These are phyloP conservation scores for Myoxocephalus aenaeus DNA, from an alignment of 2,797 vertebrate species.

Conservation along the genomic window DNA sequence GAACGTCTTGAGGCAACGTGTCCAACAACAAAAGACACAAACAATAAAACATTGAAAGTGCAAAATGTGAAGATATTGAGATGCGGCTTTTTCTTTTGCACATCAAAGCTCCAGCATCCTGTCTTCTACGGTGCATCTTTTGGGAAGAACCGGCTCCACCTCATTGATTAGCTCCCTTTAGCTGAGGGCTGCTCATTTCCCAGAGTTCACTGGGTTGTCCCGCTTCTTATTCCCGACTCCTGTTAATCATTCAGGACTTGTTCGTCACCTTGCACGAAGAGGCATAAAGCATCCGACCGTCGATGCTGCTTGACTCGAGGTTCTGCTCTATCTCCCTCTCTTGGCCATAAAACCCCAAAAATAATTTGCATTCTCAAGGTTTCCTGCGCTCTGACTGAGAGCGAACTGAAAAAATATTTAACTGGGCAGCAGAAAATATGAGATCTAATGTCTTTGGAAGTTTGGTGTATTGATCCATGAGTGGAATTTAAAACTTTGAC, in stretches of 20 bases:
- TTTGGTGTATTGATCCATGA: not conserved
- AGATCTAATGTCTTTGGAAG: not conserved
- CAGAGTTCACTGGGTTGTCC: slow-evolving; percentile 11
- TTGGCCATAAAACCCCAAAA: not conserved
- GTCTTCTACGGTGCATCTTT: slow-evolving; percentile 12
- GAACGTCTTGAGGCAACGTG: slow-evolving; percentile 39
- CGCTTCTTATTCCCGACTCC: not conserved
- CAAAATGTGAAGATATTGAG: slow-evolving; percentile 26
- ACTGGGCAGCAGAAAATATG: not conserved
- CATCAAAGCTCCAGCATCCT: slow-evolving; percentile 29
- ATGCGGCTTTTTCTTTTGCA: slow-evolving; percentile 4
- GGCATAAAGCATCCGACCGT: slow-evolving; percentile 18
- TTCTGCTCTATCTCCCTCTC: not conserved
- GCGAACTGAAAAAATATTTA: not conserved
- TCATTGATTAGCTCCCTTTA: slow-evolving; percentile 20
- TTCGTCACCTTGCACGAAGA: slow-evolving; percentile 11
- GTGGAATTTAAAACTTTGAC: not conserved
- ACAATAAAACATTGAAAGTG: slow-evolving; percentile 18
- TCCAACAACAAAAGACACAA: slow-evolving; percentile 8
- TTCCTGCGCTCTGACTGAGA: not conserved
- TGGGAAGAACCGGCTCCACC: slow-evolving; percentile 7
- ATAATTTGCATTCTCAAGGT: slow-evolving; percentile 20
- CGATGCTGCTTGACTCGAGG: not conserved
- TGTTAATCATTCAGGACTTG: slow-evolving; percentile 18
- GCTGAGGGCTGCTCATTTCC: slow-evolving; percentile 38